phyloP scores from a whole-genome alignment of 1,140 invertebrate species.

The Eriosoma lanigerum region DNA sequence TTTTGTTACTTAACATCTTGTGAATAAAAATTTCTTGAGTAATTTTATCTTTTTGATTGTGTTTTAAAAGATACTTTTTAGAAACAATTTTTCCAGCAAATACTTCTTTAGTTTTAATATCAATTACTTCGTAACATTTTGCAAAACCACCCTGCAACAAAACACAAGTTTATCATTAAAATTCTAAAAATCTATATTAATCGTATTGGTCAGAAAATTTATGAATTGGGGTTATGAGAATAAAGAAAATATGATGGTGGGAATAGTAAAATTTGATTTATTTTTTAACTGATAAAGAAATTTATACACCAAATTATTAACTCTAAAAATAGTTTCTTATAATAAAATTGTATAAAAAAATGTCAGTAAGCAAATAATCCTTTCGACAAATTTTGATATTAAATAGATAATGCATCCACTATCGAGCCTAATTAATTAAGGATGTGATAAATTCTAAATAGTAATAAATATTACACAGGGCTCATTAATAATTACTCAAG shows the following conservation, averaged over 20 bases:
- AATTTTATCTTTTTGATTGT: constrained; percentile 93
- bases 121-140: constrained; percentile 94
- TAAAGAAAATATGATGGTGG: background rate
- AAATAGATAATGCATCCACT: too few species aligned
- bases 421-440: too few species aligned
- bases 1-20: constrained; percentile 77
- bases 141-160: constrained; percentile 92
- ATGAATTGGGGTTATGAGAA: too few species aligned
- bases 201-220: too few species aligned
- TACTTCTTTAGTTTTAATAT: constrained; percentile 72
- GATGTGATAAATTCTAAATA: too few species aligned
- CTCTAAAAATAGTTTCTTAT: background rate
- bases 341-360: too few species aligned
- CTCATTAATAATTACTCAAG: too few species aligned
- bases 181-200: background rate
- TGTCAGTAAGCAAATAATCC: too few species aligned
- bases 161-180: background rate
- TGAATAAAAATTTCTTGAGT: constrained; percentile 95
- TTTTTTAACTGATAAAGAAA: background rate
- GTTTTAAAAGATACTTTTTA: constrained; percentile 88
- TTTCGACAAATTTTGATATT: too few species aligned
- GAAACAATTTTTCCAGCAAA: constrained; percentile 97
- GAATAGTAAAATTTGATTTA: background rate
- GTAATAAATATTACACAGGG: too few species aligned
- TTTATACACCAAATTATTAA: background rate